phyloP scores from a whole-genome alignment of 2,888 invertebrate genomes.

The Cheilosia vernalis region DNA sequence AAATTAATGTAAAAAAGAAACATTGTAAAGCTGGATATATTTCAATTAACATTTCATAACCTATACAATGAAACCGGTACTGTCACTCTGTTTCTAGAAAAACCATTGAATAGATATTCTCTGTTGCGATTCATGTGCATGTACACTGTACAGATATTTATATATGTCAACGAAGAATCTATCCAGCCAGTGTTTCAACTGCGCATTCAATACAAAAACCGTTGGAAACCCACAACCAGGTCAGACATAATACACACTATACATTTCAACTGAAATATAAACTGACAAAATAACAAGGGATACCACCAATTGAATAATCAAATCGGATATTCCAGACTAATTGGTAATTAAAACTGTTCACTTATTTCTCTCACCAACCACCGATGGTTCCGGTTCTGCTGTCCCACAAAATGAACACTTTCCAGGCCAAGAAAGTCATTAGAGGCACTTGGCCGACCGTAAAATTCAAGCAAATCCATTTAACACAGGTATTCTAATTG shows the following conservation, averaged over 20 bases:
- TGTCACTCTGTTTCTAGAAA: too few species aligned
- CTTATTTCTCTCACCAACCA: conserved; percentile 21
- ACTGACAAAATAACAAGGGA: not conserved
- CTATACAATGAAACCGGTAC: too few species aligned
- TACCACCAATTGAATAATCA: conserved; percentile 64
- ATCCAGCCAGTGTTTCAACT: too few species aligned
- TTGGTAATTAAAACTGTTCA: conserved; percentile 71
- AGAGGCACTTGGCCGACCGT: conserved; percentile 53
- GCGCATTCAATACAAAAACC: too few species aligned
- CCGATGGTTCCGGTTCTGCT: not conserved
- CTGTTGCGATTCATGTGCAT: too few species aligned
- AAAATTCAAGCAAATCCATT: conserved; percentile 62
- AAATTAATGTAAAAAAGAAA: too few species aligned
- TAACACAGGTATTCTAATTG: conserved; percentile 70
- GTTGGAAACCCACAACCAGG: not conserved
- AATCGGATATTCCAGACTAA: conserved; percentile 66
- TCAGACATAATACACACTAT: conserved; percentile 3
- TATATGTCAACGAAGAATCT: too few species aligned
- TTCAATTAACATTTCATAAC: too few species aligned
- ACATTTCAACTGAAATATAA: conserved; percentile 14
- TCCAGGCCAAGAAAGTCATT: conserved; percentile 49
- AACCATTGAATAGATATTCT: too few species aligned
- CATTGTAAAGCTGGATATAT: too few species aligned
- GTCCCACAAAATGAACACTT: conserved; percentile 33
- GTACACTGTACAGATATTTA: too few species aligned